phyloP scores from a whole-genome alignment of 2,113 vertebrate genomes.

The Gnathonemus echidnorhynchus region DNA sequence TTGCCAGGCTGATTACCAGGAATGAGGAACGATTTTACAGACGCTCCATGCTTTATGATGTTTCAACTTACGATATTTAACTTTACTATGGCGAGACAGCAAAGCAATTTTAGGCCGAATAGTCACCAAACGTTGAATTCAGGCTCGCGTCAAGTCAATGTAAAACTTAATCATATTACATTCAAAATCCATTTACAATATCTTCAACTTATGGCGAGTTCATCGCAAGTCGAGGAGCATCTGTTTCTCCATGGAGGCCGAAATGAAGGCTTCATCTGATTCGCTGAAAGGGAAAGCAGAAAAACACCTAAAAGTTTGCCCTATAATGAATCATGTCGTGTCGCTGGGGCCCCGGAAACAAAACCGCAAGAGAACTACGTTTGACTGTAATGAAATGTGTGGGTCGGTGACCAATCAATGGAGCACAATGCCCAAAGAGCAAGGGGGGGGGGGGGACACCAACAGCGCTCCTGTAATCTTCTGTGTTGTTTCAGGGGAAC shows the following conservation, averaged over 20 bases:
- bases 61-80: neutral
- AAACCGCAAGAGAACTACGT: neutral
- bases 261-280: neutral
- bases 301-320: neutral
- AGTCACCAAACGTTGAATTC: neutral
- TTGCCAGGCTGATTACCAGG: neutral
- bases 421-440: neutral
- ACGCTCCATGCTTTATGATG: neutral
- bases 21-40: neutral
- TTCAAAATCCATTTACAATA: neutral
- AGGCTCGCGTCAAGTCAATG: neutral
- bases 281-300: neutral
- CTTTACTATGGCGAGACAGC: neutral
- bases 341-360: neutral
- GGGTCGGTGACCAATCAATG: conserved; percentile 1
- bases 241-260: neutral
- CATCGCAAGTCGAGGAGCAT: neutral
- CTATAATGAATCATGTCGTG: neutral
- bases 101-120: neutral
- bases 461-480: neutral
- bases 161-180: neutral
- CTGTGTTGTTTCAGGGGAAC: neutral
- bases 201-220: neutral
- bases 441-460: neutral
- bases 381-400: neutral